Conservation (phyloP, 2,888 invertebrate species). For the Drosophila tripunctata region DNA sequence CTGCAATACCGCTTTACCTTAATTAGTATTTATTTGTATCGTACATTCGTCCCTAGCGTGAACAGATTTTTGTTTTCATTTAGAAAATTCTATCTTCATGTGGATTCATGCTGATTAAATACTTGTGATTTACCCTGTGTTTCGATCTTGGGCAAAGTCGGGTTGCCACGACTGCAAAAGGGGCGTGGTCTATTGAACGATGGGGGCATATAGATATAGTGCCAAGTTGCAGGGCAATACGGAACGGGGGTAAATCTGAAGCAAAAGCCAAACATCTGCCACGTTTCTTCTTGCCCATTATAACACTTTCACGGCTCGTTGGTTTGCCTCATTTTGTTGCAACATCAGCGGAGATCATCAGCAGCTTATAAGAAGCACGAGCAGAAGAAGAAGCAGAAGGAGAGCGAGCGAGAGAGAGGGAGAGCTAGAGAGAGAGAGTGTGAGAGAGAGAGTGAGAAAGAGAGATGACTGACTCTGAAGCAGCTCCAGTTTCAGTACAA, state of each 20-base stretch:
- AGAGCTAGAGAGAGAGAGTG: conserved; percentile 4
- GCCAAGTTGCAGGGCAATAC: conserved; percentile 1
- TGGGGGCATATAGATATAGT: conserved; percentile 45
- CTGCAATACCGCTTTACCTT: too few relatives aligned
- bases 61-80: too few relatives aligned
- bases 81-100: too few relatives aligned
- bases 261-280: conserved; percentile 40
- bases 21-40: too few relatives aligned
- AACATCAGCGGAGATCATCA: conserved; percentile 67
- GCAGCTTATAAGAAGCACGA: conserved; percentile 48
- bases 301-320: conserved; percentile 85
- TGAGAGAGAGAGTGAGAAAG: background rate
- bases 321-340: conserved; percentile 49
- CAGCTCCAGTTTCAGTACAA: conserved; percentile 37
- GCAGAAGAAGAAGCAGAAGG: conserved; percentile 44
- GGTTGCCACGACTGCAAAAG: conserved; percentile 45
- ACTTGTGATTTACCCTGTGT: conserved; percentile 23
- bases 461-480: conserved; percentile 22
- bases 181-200: conserved; percentile 76
- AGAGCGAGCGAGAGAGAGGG: background rate
- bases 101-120: conserved; percentile 29
- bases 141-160: background rate
- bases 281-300: conserved; percentile 75
- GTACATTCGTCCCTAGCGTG: too few relatives aligned
- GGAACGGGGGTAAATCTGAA: conserved; percentile 53